Base-by-base conservation (phyloP, 2,797 vertebrate species). In the Crypturellus tataupa region DNA sequence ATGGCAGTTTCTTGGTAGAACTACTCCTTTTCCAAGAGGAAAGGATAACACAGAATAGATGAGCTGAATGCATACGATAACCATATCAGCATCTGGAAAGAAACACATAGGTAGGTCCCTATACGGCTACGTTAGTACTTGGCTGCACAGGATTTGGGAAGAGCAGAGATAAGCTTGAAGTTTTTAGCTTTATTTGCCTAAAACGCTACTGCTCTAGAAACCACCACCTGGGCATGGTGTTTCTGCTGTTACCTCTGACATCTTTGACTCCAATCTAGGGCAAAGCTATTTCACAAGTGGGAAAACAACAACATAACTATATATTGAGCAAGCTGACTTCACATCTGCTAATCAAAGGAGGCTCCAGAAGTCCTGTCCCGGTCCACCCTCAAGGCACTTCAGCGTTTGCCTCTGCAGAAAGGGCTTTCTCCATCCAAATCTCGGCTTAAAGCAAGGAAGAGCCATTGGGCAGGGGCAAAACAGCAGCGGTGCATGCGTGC, bases 291-390 rank as follows among this genome's bases (percentile, higher is more conserved):
- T 44, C 15, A 12, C 6, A 47, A 46, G n/a, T 29, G 16, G 35
- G 35, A 60, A 44, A 35, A 2, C 4, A 0, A 1, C 46, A 12
- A 19, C 8, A 6, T 9, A 47, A 14, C 44, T 11, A 19, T 0
- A 3, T 59, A 19, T 47, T 40, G 33, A 31, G 27, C 3, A 31
- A 33, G 80, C 40, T 27, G 21, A 37, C 33, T 4, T 9, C 25
- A 7, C 8, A 31, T 44, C 42, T 11, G 47, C 12, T 56, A 33
- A 73, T 24, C 2, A 5, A 35, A 44, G 39, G 44, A 72, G 11
- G 75, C 13, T 72, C 51, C 49, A 5, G 0, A 44, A 17, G 16
- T 2, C 20, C 7, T 12, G 18, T 4, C 58, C 75, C 37, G 72
- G 47, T 33, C 27, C 46, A 39, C 44, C 15, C 39, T 40, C 5